Conservation (phyloP, 2,113 vertebrate genomes). For the Clarias batrachus region DNA sequence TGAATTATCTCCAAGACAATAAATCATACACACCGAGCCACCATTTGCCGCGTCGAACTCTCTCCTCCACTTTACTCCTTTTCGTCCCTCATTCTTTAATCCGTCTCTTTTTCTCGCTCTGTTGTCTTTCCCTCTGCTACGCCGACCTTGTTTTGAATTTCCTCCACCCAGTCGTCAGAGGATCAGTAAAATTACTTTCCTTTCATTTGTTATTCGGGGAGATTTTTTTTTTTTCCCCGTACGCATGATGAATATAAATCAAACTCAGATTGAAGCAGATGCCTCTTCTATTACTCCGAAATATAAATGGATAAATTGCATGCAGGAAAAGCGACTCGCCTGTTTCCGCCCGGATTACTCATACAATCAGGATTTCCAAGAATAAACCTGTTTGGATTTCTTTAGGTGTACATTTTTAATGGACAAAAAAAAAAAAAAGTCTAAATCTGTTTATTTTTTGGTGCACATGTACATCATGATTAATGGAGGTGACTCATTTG, state of each 20-base stretch:
- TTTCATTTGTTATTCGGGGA: slow-evolving; percentile 20
- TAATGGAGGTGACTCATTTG: slow-evolving; percentile 28
- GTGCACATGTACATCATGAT: not conserved
- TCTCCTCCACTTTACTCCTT: not conserved
- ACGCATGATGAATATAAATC: slow-evolving; percentile 39
- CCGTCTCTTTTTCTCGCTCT: not conserved
- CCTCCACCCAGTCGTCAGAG: not conserved
- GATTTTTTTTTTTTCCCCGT: not conserved
- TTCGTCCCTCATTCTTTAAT: not conserved
- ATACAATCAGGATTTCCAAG: slow-evolving; percentile 25
- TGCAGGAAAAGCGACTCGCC: not conserved
- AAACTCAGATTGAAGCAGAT: slow-evolving; percentile 33
- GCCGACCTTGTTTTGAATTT: slow-evolving; percentile 11
- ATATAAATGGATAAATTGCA: slow-evolving; percentile 33
- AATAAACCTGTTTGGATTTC: not conserved
- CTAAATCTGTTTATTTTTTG: not conserved
- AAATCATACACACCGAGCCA: slow-evolving; percentile 45
- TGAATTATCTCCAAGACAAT: slow-evolving; percentile 49
- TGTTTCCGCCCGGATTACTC: slow-evolving; percentile 6
- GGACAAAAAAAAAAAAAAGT: slow-evolving; percentile 2
- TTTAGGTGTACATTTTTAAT: slow-evolving; percentile 2
- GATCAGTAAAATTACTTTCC: slow-evolving; percentile 39
- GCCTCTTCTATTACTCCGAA: slow-evolving; percentile 32
- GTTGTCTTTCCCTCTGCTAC: not conserved
- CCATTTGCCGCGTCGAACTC: slow-evolving; percentile 13